These are phyloP conservation scores for Cistogaster globosa DNA, from an alignment of 2,888 invertebrate genomes.

Conservation along the genomic window DNA sequence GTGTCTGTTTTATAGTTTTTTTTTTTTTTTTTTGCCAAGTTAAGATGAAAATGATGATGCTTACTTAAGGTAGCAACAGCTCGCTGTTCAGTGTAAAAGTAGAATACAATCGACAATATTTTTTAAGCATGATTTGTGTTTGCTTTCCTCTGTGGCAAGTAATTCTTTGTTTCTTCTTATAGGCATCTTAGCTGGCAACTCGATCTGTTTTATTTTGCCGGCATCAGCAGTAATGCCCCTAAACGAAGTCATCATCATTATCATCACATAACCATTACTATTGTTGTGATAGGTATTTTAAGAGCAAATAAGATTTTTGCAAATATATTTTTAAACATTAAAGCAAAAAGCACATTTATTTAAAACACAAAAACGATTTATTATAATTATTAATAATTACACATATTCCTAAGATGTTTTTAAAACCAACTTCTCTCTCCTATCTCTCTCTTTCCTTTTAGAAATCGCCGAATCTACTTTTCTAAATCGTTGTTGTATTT, in stretches of 20 bases:
- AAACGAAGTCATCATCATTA: slow-evolving; percentile 21
- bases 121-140: slow-evolving; percentile 37
- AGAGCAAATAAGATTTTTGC: neutral
- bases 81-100: slow-evolving; percentile 5
- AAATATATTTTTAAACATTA: neutral
- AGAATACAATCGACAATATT: slow-evolving; percentile 30
- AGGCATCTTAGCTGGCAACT: slow-evolving; percentile 23
- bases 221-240: slow-evolving; percentile 29
- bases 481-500: too few relatives aligned
- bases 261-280: slow-evolving; percentile 20
- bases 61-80: slow-evolving; percentile 33
- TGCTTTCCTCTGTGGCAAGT: slow-evolving; percentile 40
- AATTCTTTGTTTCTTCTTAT: neutral
- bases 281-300: slow-evolving; percentile 19
- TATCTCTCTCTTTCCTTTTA: too few relatives aligned
- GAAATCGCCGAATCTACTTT: too few relatives aligned
- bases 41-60: slow-evolving; percentile 30
- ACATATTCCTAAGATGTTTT: too few relatives aligned
- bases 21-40: slow-evolving; percentile 36
- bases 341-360: neutral
- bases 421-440: too few relatives aligned
- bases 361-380: neutral
- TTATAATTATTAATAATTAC: too few relatives aligned
- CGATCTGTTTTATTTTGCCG: slow-evolving; percentile 54
- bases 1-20: slow-evolving; percentile 18